Conservation (phyloP, 2,113 vertebrate species). For the Eurypyga helias region DNA sequence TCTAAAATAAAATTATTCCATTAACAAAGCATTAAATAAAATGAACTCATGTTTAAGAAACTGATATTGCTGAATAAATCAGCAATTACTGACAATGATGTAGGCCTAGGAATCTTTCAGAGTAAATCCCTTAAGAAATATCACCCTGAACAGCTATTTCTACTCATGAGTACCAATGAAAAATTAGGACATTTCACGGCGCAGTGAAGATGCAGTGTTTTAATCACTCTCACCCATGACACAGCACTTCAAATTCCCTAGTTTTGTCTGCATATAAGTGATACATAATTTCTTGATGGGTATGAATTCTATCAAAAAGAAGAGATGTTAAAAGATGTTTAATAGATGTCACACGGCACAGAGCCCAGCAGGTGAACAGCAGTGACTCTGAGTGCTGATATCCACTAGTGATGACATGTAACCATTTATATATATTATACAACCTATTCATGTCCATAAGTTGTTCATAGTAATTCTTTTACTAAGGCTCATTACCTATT, state of each 20-base stretch:
- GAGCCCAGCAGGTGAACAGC: background rate
- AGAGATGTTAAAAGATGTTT: background rate
- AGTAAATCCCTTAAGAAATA: background rate
- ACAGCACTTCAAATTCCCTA: background rate
- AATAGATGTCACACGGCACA: background rate
- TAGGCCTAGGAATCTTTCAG: background rate
- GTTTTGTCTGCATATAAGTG: background rate
- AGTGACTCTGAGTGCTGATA: background rate
- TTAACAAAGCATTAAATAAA: background rate
- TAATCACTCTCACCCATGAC: background rate
- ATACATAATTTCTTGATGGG: background rate
- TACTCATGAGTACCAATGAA: background rate
- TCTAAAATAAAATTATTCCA: background rate
- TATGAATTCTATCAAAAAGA: background rate
- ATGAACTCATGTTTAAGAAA: background rate
- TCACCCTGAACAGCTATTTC: background rate
- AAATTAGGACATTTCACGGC: background rate
- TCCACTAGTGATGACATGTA: background rate
- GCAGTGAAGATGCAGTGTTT: background rate
- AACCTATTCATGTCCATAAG: background rate
- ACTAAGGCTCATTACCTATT: background rate
- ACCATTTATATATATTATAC: background rate
- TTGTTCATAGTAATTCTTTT: background rate
- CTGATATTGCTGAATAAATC: background rate
- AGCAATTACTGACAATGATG: background rate